phyloP scores from a whole-genome alignment of 2,888 invertebrate species.

The Malthinus flaveolus region DNA sequence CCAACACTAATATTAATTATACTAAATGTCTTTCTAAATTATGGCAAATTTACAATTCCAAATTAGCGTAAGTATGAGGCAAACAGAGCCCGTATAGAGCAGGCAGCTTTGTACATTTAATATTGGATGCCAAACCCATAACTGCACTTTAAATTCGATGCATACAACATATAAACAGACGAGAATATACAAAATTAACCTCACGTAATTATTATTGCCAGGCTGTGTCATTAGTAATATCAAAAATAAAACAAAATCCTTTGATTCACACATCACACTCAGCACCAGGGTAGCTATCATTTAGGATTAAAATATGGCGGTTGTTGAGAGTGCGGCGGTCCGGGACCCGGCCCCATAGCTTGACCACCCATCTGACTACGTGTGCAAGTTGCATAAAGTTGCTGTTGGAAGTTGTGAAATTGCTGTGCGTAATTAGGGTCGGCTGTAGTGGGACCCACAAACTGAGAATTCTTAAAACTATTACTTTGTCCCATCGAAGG shows the following conservation, averaged over 20 bases:
- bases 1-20: slow-evolving; percentile 43
- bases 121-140: slow-evolving; percentile 49
- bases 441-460: slow-evolving; percentile 81
- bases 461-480: slow-evolving; percentile 77
- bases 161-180: slow-evolving; percentile 44
- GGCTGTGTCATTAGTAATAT: slow-evolving; percentile 54
- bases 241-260: slow-evolving; percentile 55
- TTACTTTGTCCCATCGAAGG: slow-evolving; percentile 76
- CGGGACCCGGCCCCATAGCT: slow-evolving; percentile 55
- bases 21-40: slow-evolving; percentile 49
- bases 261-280: slow-evolving; percentile 47
- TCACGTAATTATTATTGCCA: slow-evolving; percentile 53
- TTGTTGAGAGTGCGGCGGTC: slow-evolving; percentile 55
- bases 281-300: slow-evolving; percentile 53
- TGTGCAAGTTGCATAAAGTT: slow-evolving; percentile 86
- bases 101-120: slow-evolving; percentile 51
- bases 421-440: slow-evolving; percentile 94
- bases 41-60: slow-evolving; percentile 56
- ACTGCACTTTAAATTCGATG: slow-evolving; percentile 56
- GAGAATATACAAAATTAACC: slow-evolving; percentile 49
- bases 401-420: slow-evolving; percentile 95
- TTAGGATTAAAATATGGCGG: slow-evolving; percentile 56
- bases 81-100: slow-evolving; percentile 45
- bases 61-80: slow-evolving; percentile 52
- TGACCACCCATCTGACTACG: slow-evolving; percentile 62